Evolutionary conservation across 2,888 invertebrate species (phyloP).

Genomic region (Quadriops clusia): DNA sequence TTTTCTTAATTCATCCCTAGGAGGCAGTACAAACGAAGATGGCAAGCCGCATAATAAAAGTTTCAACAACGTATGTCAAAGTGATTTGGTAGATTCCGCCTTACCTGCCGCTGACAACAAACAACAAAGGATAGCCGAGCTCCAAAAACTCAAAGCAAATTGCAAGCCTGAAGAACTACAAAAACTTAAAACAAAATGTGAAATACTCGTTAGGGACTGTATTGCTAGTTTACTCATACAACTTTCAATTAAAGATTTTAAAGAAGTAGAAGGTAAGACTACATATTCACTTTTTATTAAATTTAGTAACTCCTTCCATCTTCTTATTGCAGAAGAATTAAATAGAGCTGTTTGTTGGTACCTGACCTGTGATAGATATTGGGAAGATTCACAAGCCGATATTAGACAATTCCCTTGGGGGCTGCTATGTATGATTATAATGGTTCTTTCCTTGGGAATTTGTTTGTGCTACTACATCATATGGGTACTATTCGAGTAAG

Average conservation of each 20-base stretch:
- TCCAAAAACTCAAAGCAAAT: slow-evolving; percentile 63
- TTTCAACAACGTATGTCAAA: slow-evolving; percentile 41
- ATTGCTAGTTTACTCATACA: slow-evolving; percentile 70
- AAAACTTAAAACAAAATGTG: slow-evolving; percentile 46
- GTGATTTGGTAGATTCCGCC: slow-evolving; percentile 57
- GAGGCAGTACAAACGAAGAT: slow-evolving; percentile 25
- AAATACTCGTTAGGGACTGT: slow-evolving; percentile 67
- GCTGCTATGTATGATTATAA: slow-evolving; percentile 60
- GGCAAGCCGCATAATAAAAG: slow-evolving; percentile 31
- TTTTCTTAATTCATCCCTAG: background rate
- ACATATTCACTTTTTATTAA: background rate
- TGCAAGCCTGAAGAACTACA: slow-evolving; percentile 71
- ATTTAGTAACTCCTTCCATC: no score
- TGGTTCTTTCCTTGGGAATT: slow-evolving; percentile 69
- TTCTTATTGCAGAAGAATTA: slow-evolving; percentile 56
- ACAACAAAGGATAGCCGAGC: slow-evolving; percentile 53
- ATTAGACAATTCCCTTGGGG: slow-evolving; percentile 75
- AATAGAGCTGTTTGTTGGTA: slow-evolving; percentile 87
- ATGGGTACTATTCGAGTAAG: slow-evolving; percentile 88
- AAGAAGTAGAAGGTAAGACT: slow-evolving; percentile 67
- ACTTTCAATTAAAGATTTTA: slow-evolving; percentile 71
- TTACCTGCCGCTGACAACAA: slow-evolving; percentile 55
- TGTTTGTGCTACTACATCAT: slow-evolving; percentile 87
- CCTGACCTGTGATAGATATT: slow-evolving; percentile 82
- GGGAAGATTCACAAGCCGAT: slow-evolving; percentile 70